Base-by-base conservation (phyloP, 2,888 invertebrate genomes). In the Colostygia pectinataria region DNA sequence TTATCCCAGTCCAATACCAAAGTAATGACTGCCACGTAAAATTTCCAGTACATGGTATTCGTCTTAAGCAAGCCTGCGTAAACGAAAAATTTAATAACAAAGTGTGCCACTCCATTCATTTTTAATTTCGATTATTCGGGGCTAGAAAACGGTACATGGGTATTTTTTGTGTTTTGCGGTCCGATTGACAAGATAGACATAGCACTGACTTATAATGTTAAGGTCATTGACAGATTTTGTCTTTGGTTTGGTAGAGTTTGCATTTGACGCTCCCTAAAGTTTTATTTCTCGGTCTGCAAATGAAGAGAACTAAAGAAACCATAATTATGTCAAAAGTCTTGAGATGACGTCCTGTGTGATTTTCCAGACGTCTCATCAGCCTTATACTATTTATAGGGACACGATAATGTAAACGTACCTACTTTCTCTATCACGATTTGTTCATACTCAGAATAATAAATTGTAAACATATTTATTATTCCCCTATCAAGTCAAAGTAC, bases 1-100 rank as follows among this genome's bases (percentile, higher is more conserved):
- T 63, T 48, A 40, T 76, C 63, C 67, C 68, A 69, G 41, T 79
- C 71, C 47, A 78, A 50, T 25, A 63, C 59, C 34, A 80, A 59
- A 2, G 68, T 65, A 34, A 77, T 32, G 24, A 74, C 58, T 2
- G 72, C 65, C 8, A 80, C 36, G 46, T 74, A 73, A 33, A 74
- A 61, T 61, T 77, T 74, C 76, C 77, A 82, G 57, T 65, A 65
- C 77, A 81, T 78, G 18, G 57, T 69, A 46, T 61, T 61, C 46
- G 55, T 70, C 48, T 71, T 70, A 20, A 66, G 46, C 23, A 61
- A 57, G 44, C 65, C 66, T 59, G 71, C 45, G 37, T 71, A 61
- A 60, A 79, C 71, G 44, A 74, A 66, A 58, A 76, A 61, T 72
- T 77, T 77, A 29, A 76, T 55, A 44, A 77, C 60, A 37, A 66